Evolutionary conservation across 1,140 invertebrate species (phyloP), one percentile per base, ranked within the genome.

Genomic region (Aradophagus sp.): DNA sequence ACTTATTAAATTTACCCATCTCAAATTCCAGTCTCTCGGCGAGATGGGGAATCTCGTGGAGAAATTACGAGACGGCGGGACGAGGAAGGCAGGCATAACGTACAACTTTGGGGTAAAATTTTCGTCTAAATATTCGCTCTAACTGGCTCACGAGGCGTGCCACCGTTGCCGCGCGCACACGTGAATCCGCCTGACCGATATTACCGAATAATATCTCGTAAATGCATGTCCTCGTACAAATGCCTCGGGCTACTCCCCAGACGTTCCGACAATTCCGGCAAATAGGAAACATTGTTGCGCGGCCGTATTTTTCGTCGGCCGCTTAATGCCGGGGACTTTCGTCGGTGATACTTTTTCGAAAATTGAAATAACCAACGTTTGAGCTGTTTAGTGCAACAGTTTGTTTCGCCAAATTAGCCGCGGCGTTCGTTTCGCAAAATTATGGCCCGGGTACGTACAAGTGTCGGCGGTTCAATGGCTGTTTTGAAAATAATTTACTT

Each of bases 1-100:
- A 80, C 78, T 84, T 84, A 84, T 84, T 84, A 84, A 84, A 84
- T 83, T 83, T 81, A 80, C 75, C 69, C 61, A 75, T 76, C 76
- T 78, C 75, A 79, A 82, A 81, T 82, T 83, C 75, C 74, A 73
- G 70, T 68, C 74, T 66, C 67, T 53, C 67, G 62, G 72, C 72
- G 68, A 78, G 65, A 73, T 47, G 63, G 79, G 73, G 74, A 62
- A 79, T 81, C 78, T 71, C 44, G 56, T 35, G 29, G 61, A 56
- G 68, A 56, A 68, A 70, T 63, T 71, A 63, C 50, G 63, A 39
- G 55, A 11, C 42, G 41, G 19, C 34, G 34, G 42, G 62, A 56
- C 50, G 39, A 34, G 31, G 39, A 39, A 42, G 39, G 52, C 39
- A 32, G 75, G 62, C 79, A 76, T 81, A 83, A 84, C 77, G 66